Conservation (phyloP, 2,888 invertebrate species). For the Sphaerophoria rueppellii region DNA sequence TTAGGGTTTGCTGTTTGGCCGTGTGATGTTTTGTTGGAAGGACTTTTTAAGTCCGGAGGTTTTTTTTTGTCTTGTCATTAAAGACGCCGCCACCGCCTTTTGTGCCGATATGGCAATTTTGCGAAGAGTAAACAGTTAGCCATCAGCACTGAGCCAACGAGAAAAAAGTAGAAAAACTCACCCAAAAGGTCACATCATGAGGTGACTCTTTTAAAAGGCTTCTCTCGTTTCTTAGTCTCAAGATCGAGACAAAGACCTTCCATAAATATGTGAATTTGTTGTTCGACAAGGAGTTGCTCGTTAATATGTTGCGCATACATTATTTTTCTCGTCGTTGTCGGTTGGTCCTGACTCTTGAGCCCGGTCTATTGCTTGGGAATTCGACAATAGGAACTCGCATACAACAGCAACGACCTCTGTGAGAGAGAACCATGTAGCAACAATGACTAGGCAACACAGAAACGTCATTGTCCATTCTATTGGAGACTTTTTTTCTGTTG, state of each 20-base stretch:
- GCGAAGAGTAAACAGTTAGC: conserved; percentile 55
- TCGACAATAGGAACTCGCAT: conserved; percentile 49
- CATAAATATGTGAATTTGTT: conserved; percentile 74
- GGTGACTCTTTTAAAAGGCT: conserved; percentile 54
- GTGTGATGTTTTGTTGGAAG: conserved; percentile 22
- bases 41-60: conserved; percentile 37
- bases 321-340: conserved; percentile 27
- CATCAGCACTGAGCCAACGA: neutral
- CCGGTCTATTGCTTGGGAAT: conserved; percentile 37
- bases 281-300: conserved; percentile 73
- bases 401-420: conserved; percentile 46
- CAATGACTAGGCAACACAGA: conserved; percentile 11
- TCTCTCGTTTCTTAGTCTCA: conserved; percentile 5
- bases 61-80: conserved; percentile 35
- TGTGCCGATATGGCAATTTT: conserved; percentile 57
- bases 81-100: conserved; percentile 46
- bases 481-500: conserved; percentile 32
- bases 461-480: conserved; percentile 68
- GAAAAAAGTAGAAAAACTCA: conserved; percentile 36
- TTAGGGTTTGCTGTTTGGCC: neutral
- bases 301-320: conserved; percentile 73
- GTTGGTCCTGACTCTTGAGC: conserved; percentile 11
- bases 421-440: conserved; percentile 46
- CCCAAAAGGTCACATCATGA: conserved; percentile 57
- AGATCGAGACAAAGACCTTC: conserved; percentile 61